Percentiles rank a stretch among this genome's conserved stretches.
Conservation (phyloP, 1,140 invertebrate species). For the Coptotermes formosanus region DNA sequence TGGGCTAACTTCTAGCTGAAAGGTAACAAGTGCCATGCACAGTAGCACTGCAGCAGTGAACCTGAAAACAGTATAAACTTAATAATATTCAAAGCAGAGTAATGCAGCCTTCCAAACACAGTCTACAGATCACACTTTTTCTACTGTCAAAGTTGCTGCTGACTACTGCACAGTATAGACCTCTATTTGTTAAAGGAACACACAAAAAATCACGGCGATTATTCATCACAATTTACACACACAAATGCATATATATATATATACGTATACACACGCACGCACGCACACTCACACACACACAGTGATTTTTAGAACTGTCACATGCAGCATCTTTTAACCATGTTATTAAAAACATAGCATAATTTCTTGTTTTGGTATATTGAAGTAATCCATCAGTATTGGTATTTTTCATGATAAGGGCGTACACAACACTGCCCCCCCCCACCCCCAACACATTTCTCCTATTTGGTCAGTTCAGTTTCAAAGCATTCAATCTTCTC, state of each 20-base stretch:
- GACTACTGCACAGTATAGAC: neutral
- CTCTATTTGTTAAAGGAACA: neutral
- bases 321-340: neutral
- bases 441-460: neutral
- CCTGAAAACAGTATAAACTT: constrained; percentile 2
- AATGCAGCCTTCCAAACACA: neutral
- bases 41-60: neutral
- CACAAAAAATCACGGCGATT: neutral
- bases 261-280: neutral
- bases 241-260: neutral
- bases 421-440: neutral
- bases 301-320: neutral
- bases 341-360: neutral
- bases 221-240: neutral
- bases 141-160: neutral
- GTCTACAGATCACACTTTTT: neutral
- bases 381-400: too few relatives aligned
- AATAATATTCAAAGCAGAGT: neutral
- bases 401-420: neutral
- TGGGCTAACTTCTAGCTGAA: neutral
- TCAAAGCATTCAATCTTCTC: constrained; percentile 3
- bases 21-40: neutral
- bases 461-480: neutral
- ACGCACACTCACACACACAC: too few relatives aligned
- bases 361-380: neutral